Percentiles rank a stretch among this genome's conserved stretches.
Conservation (phyloP, 53 echinoderm and acorn worm genomes). For the Henricia sp. region DNA sequence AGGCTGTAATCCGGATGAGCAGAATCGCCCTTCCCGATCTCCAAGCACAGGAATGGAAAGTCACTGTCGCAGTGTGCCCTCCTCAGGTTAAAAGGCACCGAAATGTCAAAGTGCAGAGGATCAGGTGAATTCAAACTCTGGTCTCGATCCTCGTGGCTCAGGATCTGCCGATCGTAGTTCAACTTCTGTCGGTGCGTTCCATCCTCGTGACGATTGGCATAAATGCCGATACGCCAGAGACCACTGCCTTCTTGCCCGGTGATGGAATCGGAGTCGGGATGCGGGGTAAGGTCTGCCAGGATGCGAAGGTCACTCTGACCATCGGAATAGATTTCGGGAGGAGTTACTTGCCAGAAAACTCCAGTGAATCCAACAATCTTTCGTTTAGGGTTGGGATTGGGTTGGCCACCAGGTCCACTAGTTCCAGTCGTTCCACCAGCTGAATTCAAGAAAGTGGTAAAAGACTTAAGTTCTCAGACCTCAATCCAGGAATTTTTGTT, state of each 20-base stretch:
- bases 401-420: slow-evolving; percentile 1
- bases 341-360: background rate
- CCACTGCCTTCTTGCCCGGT: slow-evolving; percentile 30
- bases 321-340: slow-evolving; percentile 18
- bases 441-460: slow-evolving; percentile 11
- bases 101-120: slow-evolving; percentile 48
- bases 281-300: slow-evolving; percentile 30
- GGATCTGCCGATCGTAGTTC: slow-evolving; percentile 61
- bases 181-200: slow-evolving; percentile 51
- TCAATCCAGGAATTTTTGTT: too few relatives aligned
- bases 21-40: slow-evolving; percentile 63
- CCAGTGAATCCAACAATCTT: slow-evolving; percentile 9
- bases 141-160: slow-evolving; percentile 38
- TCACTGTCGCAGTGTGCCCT: slow-evolving; percentile 57
- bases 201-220: slow-evolving; percentile 28
- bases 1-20: slow-evolving; percentile 63
- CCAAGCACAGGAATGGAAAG: slow-evolving; percentile 63
- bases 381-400: background rate
- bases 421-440: slow-evolving; percentile 8
- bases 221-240: slow-evolving; percentile 70
- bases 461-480: too few relatives aligned
- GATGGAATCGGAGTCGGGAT: slow-evolving; percentile 10
- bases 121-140: slow-evolving; percentile 26
- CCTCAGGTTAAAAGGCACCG: slow-evolving; percentile 40
- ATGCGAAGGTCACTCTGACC: slow-evolving; percentile 38